A percentile compares a stretch with the other conserved stretches of the same genome.
Conservation (phyloP, 1,140 invertebrate species). For the Drosophila pseudoananassae region DNA sequence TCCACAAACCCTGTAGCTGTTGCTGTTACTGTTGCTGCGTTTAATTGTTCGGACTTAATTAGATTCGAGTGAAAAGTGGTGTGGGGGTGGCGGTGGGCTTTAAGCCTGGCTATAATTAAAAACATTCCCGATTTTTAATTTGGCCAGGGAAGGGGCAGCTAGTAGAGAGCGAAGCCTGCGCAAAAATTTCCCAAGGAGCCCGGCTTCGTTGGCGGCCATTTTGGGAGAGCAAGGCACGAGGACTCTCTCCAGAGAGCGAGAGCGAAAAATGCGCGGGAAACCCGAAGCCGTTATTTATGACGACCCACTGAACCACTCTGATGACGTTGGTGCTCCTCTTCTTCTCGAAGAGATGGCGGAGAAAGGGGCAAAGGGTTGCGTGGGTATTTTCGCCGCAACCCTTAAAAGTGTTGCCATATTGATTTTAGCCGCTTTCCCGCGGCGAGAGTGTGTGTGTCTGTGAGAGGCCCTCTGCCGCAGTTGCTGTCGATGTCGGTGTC, state of each 20-base stretch:
- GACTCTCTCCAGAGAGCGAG: slow-evolving; percentile 38
- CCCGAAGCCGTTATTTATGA: slow-evolving; percentile 63
- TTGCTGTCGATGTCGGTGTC: slow-evolving; percentile 5
- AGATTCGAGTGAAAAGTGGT: slow-evolving; percentile 12
- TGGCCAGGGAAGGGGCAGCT: neutral
- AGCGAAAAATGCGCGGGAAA: slow-evolving; percentile 77
- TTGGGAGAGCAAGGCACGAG: neutral
- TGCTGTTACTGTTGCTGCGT: slow-evolving; percentile 23
- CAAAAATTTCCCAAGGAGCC: slow-evolving; percentile 9
- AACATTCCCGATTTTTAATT: slow-evolving; percentile 45
- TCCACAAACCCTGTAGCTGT: slow-evolving; percentile 23
- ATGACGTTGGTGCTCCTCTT: slow-evolving; percentile 45
- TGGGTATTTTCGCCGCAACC: slow-evolving; percentile 75
- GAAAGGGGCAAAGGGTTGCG: slow-evolving; percentile 29
- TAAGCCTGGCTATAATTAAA: slow-evolving; percentile 36
- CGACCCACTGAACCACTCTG: slow-evolving; percentile 79
- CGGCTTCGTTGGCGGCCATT: slow-evolving; percentile 18
- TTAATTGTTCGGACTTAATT: slow-evolving; percentile 62
- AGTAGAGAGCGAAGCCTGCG: slow-evolving; percentile 19
- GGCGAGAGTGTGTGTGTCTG: slow-evolving; percentile 16
- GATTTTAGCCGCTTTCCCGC: slow-evolving; percentile 55
- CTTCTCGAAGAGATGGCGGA: neutral
- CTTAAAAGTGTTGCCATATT: slow-evolving; percentile 81
- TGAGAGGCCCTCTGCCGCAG: slow-evolving; percentile 7
- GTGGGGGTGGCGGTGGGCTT: neutral